phyloP scores from a whole-genome alignment of 1,140 invertebrate species.

The Condylostylus longicornis region DNA sequence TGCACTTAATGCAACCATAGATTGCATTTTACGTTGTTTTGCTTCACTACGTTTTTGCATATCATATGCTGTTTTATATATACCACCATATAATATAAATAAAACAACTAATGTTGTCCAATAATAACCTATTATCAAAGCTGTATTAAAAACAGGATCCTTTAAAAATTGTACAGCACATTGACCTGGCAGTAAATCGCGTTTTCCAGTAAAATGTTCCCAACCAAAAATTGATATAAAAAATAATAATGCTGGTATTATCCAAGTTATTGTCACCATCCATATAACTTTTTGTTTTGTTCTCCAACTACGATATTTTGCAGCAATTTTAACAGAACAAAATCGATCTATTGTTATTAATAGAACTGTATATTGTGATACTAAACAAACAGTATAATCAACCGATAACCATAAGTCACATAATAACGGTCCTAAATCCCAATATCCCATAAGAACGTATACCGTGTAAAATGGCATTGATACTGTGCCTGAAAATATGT shows the following conservation, averaged over 20 bases:
- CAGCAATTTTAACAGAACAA: conserved; percentile 97
- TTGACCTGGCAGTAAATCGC: conserved; percentile 71
- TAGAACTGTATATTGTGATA: conserved; percentile 97
- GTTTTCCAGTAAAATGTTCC: conserved; percentile 90
- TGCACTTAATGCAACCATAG: conserved; percentile 76
- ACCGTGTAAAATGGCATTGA: conserved; percentile 94
- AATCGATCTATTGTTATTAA: conserved; percentile 97
- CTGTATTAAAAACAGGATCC: conserved; percentile 93
- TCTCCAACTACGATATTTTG: conserved; percentile 92
- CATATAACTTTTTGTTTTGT: conserved; percentile 83
- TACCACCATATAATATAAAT: conserved; percentile 89
- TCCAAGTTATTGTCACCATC: conserved; percentile 96
- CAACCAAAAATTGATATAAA: conserved; percentile 98
- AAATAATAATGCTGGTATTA: conserved; percentile 89
- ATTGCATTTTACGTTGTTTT: conserved; percentile 86
- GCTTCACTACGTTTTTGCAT: conserved; percentile 97
- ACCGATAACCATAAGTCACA: conserved; percentile 98
- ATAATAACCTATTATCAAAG: conserved; percentile 96
- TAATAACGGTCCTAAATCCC: conserved; percentile 89
- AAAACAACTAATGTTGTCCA: conserved; percentile 91
- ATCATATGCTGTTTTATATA: conserved; percentile 95
- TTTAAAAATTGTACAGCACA: conserved; percentile 97
- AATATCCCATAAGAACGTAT: conserved; percentile 90
- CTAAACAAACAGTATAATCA: conserved; percentile 97
- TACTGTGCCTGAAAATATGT: conserved; percentile 60